Conservation (phyloP, 2,113 vertebrate genomes). For the Gymnarchus niloticus region DNA sequence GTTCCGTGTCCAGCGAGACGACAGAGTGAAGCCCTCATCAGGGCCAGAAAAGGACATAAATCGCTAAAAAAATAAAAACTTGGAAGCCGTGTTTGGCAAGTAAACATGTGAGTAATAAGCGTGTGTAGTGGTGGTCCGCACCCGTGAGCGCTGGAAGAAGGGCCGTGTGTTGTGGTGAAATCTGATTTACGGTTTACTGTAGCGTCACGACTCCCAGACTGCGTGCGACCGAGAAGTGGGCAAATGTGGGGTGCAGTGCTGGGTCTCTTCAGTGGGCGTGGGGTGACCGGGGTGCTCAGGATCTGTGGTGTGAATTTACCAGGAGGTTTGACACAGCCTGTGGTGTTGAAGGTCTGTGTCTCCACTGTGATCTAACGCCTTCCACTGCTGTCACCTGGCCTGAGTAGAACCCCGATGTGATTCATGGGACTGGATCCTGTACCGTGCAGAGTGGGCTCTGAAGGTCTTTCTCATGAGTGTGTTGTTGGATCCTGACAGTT, state of each 20-base stretch:
- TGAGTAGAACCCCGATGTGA: not conserved
- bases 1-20: not conserved
- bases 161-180: not conserved
- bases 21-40: no score
- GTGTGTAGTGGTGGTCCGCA: not conserved
- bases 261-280: not conserved
- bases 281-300: not conserved
- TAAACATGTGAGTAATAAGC: slow-evolving; percentile 4
- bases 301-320: not conserved
- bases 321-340: no score
- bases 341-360: not conserved
- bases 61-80: not conserved
- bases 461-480: not conserved
- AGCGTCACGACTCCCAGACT: not conserved
- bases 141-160: not conserved
- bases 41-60: slow-evolving; percentile 14
- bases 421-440: not conserved
- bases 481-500: not conserved
- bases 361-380: not conserved
- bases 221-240: no score
- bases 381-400: not conserved
- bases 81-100: not conserved
- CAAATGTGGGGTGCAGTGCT: no score
- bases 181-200: not conserved
- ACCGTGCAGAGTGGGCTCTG: not conserved